These are phyloP conservation scores for Aphelenchoides besseyi DNA, from an alignment of 1,140 invertebrate genomes.

Conservation along the genomic window DNA sequence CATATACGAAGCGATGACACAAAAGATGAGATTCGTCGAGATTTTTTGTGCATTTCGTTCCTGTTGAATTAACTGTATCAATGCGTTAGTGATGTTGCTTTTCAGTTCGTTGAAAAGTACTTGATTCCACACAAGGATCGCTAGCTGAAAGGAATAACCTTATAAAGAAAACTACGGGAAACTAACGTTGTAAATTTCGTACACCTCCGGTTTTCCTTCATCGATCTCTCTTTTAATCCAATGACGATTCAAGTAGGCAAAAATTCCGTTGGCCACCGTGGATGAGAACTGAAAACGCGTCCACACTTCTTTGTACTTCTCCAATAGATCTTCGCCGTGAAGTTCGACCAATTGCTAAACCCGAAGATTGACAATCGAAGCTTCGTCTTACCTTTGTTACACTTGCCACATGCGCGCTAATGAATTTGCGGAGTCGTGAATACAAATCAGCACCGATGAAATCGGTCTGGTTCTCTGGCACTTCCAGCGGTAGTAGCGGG, in stretches of 20 bases:
- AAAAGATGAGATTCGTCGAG: slow-evolving; percentile 88
- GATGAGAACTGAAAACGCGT: slow-evolving; percentile 90
- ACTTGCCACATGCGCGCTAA: slow-evolving; percentile 78
- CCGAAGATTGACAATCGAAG: too few relatives aligned
- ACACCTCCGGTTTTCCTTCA: slow-evolving; percentile 90
- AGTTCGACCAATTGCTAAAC: slow-evolving; percentile 85
- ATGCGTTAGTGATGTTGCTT: slow-evolving; percentile 87
- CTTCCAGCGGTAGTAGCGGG: background rate
- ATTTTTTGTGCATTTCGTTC: slow-evolving; percentile 94
- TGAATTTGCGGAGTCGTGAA: slow-evolving; percentile 83
- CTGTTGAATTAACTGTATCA: slow-evolving; percentile 88
- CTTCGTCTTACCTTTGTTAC: slow-evolving; percentile 41
- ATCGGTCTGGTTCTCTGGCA: slow-evolving; percentile 79
- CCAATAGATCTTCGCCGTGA: slow-evolving; percentile 88
- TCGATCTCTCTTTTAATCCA: slow-evolving; percentile 97
- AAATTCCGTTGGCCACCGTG: slow-evolving; percentile 92
- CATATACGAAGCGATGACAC: slow-evolving; percentile 74
- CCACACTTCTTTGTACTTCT: slow-evolving; percentile 95
- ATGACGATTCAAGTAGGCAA: slow-evolving; percentile 93
- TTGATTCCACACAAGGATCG: slow-evolving; percentile 94
- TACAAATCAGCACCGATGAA: slow-evolving; percentile 92
- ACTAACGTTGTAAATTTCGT: slow-evolving; percentile 83
- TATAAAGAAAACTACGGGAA: background rate
- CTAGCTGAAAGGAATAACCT: slow-evolving; percentile 71
- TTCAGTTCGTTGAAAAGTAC: slow-evolving; percentile 87